These are phyloP conservation scores for Staurois parvus DNA, from an alignment of 2,797 vertebrate species.

Conservation along the genomic window DNA sequence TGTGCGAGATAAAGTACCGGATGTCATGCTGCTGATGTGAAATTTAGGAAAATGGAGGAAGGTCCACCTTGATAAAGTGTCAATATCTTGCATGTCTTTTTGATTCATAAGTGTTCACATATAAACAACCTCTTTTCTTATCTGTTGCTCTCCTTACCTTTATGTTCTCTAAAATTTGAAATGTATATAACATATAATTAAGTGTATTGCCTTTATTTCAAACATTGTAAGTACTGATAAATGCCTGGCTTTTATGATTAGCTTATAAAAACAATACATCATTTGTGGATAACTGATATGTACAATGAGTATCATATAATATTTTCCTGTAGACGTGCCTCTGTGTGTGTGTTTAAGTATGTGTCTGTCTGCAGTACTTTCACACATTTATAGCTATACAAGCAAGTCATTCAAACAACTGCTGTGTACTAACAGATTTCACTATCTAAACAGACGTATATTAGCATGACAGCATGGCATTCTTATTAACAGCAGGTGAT, in stretches of 20 bases:
- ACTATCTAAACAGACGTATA: background rate
- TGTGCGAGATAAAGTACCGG: too few relatives aligned
- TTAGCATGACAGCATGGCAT: background rate
- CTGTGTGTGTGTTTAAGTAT: background rate
- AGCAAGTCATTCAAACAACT: background rate
- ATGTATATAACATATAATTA: too few relatives aligned
- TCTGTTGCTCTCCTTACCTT: too few relatives aligned
- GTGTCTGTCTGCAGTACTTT: background rate
- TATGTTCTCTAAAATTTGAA: too few relatives aligned
- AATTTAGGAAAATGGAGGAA: too few relatives aligned
- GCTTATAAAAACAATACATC: background rate
- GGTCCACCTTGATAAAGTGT: too few relatives aligned
- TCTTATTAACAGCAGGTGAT: slow-evolving; percentile 27
- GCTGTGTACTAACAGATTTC: background rate
- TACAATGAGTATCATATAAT: slow-evolving; percentile 3
- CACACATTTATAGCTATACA: background rate
- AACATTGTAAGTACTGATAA: too few relatives aligned
- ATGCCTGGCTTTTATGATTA: background rate
- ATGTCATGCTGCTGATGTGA: too few relatives aligned
- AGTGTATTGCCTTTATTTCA: too few relatives aligned
- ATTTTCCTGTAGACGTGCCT: slow-evolving; percentile 1
- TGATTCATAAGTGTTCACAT: too few relatives aligned
- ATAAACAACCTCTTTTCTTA: too few relatives aligned
- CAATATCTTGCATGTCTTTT: too few relatives aligned
- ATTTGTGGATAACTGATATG: background rate